Percentiles rank a stretch among this genome's conserved stretches.
These are phyloP conservation scores for Acipenser ruthenus DNA, from an alignment of 2,797 vertebrate genomes.

Conservation along the genomic window DNA sequence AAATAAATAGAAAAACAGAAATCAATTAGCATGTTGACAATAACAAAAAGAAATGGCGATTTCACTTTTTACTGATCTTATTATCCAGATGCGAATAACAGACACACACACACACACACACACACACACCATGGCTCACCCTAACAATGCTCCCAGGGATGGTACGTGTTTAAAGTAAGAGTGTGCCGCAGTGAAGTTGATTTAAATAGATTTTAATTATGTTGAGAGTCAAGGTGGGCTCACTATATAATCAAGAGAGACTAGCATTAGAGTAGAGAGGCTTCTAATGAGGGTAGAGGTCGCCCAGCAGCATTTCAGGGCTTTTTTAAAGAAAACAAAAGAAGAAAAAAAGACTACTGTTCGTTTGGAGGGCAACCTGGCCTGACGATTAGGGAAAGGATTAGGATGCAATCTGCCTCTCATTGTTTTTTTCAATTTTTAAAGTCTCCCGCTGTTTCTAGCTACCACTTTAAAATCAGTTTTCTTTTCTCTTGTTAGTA, in stretches of 20 bases:
- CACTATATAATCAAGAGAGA: slow-evolving; percentile 56
- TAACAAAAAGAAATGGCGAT: slow-evolving; percentile 41
- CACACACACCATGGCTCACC: slow-evolving; percentile 26
- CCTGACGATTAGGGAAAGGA: too few species aligned
- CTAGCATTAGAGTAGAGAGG: slow-evolving; percentile 42
- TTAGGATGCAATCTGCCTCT: too few species aligned
- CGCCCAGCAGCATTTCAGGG: slow-evolving; percentile 45
- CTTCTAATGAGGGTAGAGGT: slow-evolving; percentile 65
- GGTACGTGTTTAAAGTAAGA: slow-evolving; percentile 50
- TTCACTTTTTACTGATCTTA: slow-evolving; percentile 56
- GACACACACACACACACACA: slow-evolving; percentile 19
- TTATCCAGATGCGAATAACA: slow-evolving; percentile 55
- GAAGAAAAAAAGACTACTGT: slow-evolving; percentile 8
- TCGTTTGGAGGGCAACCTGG: too few species aligned
- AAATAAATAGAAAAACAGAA: slow-evolving; percentile 39
- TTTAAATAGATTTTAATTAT: slow-evolving; percentile 77
- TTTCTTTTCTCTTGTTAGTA: too few species aligned
- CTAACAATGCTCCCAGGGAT: slow-evolving; percentile 67
- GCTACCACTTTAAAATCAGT: too few species aligned
- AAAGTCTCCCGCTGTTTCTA: too few species aligned
- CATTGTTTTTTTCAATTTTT: too few species aligned
- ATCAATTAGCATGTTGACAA: slow-evolving; percentile 45
- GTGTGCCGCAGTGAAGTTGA: slow-evolving; percentile 63
- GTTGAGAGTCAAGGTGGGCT: slow-evolving; percentile 56
- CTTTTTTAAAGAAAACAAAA: slow-evolving; percentile 29